Evolutionary conservation across 2,113 vertebrate species (phyloP).

Genomic region (Pleuronectes platessa): DNA sequence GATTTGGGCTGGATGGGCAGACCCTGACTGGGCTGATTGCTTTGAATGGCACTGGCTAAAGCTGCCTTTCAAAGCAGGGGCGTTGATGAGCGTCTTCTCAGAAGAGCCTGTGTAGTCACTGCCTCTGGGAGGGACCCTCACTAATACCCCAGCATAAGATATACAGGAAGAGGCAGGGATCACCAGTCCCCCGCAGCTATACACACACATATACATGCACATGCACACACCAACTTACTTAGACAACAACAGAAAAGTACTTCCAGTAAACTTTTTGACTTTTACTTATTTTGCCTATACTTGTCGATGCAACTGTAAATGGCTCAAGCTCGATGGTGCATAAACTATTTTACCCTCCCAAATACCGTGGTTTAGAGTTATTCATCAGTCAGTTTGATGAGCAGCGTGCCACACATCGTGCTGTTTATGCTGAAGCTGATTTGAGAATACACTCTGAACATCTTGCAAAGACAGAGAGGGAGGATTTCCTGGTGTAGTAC

Average conservation of each 20-base stretch:
- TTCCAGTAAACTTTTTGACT: slow-evolving; percentile 73
- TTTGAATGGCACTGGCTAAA: slow-evolving; percentile 81
- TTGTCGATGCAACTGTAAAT: slow-evolving; percentile 41
- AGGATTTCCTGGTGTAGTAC: slow-evolving; percentile 50
- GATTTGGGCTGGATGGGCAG: slow-evolving; percentile 84
- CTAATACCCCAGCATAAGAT: slow-evolving; percentile 80
- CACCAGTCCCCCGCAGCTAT: slow-evolving; percentile 77
- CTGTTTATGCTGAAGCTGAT: no score
- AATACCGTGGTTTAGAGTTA: slow-evolving; percentile 19
- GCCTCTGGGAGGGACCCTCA: slow-evolving; percentile 79
- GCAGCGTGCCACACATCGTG: neutral
- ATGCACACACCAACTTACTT: slow-evolving; percentile 54
- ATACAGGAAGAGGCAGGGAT: slow-evolving; percentile 77
- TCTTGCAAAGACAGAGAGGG: slow-evolving; percentile 31
- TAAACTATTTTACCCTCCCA: slow-evolving; percentile 18
- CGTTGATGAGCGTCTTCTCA: slow-evolving; percentile 78
- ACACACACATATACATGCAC: slow-evolving; percentile 44
- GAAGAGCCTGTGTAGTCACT: slow-evolving; percentile 78
- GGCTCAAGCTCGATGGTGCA: slow-evolving; percentile 27
- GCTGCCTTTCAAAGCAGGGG: slow-evolving; percentile 81
- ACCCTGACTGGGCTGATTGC: slow-evolving; percentile 82
- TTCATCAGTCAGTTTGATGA: slow-evolving; percentile 39
- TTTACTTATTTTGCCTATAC: slow-evolving; percentile 43
- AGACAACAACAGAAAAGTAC: slow-evolving; percentile 67
- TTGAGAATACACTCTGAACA: neutral